phyloP scores from a whole-genome alignment of 2,888 invertebrate species.

The Phaedon cochleariae region DNA sequence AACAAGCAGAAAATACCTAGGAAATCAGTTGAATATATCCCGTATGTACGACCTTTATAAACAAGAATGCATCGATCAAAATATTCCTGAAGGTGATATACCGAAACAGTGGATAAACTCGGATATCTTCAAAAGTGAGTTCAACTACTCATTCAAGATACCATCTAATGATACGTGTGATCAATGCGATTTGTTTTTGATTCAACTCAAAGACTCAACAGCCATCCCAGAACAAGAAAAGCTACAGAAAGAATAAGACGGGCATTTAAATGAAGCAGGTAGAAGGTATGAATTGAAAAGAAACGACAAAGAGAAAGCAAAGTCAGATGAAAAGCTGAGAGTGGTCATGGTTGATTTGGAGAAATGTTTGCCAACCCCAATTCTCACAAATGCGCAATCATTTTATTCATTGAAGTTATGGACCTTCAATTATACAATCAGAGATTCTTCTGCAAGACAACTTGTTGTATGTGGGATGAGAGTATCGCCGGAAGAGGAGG shows the following conservation, averaged over 20 bases:
- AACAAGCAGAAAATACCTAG: conserved; percentile 21
- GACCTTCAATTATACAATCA: too few relatives aligned
- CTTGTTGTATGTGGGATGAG: conserved; percentile 36
- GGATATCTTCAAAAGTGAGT: conserved; percentile 26
- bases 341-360: conserved; percentile 29
- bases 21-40: conserved; percentile 22
- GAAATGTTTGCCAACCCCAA: conserved; percentile 43
- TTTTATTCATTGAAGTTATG: too few relatives aligned
- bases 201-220: too few relatives aligned
- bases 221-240: too few relatives aligned
- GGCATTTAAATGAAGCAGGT: too few relatives aligned
- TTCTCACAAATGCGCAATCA: not conserved
- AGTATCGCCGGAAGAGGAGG: conserved; percentile 32
- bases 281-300: too few relatives aligned
- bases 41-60: conserved; percentile 26
- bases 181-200: conserved; percentile 5
- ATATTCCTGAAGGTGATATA: conserved; percentile 12
- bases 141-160: conserved; percentile 14
- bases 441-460: not conserved
- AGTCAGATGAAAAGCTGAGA: too few relatives aligned
- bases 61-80: conserved; percentile 20
- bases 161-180: conserved; percentile 14
- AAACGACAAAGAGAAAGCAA: too few relatives aligned
- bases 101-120: conserved; percentile 28
- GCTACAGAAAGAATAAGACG: too few relatives aligned